Base-by-base conservation (phyloP, 92 coral and sea anemone genomes). In the Heliopora coerulea region DNA sequence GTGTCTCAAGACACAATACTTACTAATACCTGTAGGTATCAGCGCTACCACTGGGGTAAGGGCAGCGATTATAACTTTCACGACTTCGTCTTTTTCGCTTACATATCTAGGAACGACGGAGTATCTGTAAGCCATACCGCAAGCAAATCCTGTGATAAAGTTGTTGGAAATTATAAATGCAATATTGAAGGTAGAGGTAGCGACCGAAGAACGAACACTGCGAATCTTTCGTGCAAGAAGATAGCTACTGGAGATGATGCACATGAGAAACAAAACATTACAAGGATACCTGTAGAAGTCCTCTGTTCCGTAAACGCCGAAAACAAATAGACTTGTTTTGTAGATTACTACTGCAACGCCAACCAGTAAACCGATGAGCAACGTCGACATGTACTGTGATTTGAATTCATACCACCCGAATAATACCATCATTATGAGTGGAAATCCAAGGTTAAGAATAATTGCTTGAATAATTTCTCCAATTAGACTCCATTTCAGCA, bases 61-160 rank as follows among this genome's bases (percentile, higher is more conserved):
- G 15, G 82, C 90, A 25, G 90, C 90, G 14, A 83, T 56, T 34
- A 86, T 42, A 6, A 78, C 87, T 73, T 86, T 86, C 6, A 56
- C 54, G 29, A 52, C 28, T 58, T 82, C 81, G 44, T 61, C 46
- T 31, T 31, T 26, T 25, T 49, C 44, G 13, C 65, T 86, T 24
- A 62, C 83, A 49, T 32, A 33, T 17, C n/a, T n/a, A n/a, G 91
- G 87, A 18, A 86, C 54, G 3, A 83, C 24, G 37, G 59, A 27
- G 48, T 86, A 86, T 34, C 37, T 30, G 17, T 42, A 37, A 61
- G 42, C 39, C 21, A 61, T 3, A 13, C 67, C 67, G 34, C 28
- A 28, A 9, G 32, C 24, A 14, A 61, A 61, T 1, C 42, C 21
- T 11, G 39, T 19, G 39, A 61, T 8, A 12, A 61, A 61, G 17